phyloP scores from a whole-genome alignment of 2,888 invertebrate genomes.

The Torymus tubicola region DNA sequence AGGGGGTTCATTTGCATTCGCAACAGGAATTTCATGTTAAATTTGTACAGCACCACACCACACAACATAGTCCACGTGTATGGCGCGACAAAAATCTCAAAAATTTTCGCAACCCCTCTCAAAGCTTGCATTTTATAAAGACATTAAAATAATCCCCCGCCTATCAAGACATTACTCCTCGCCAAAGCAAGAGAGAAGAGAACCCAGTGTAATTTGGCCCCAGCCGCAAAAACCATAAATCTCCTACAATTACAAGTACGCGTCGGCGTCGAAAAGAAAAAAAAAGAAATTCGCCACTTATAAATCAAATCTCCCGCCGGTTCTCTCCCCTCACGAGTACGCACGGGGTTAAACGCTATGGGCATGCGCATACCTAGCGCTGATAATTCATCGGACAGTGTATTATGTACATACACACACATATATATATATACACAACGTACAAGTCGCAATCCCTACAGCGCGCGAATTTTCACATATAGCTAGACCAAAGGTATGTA shows the following conservation, averaged over 20 bases:
- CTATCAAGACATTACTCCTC: constrained; percentile 45
- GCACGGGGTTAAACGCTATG: neutral
- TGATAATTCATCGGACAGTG: constrained; percentile 30
- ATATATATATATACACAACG: no score
- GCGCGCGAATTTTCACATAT: constrained; percentile 26
- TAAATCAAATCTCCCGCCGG: constrained; percentile 37
- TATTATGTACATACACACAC: no score
- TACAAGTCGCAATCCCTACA: no score
- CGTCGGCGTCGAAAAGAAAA: neutral
- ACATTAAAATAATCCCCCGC: constrained; percentile 36
- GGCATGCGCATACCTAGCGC: neutral
- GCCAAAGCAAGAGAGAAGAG: no score
- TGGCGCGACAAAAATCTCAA: no score
- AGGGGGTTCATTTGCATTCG: no score
- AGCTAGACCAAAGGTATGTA: constrained; percentile 5
- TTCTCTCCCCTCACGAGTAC: neutral
- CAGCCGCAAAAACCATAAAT: constrained; percentile 35
- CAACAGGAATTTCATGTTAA: no score
- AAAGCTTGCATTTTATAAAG: constrained; percentile 10
- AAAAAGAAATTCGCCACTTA: constrained; percentile 3
- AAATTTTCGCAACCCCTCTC: no score
- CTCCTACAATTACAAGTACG: constrained; percentile 37
- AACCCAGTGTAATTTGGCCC: constrained; percentile 33
- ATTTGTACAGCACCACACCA: no score
- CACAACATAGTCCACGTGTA: no score